A percentile compares a stretch with the other conserved stretches of the same genome.
Conservation (phyloP, 2,888 invertebrate genomes). For the Melieria picta region DNA sequence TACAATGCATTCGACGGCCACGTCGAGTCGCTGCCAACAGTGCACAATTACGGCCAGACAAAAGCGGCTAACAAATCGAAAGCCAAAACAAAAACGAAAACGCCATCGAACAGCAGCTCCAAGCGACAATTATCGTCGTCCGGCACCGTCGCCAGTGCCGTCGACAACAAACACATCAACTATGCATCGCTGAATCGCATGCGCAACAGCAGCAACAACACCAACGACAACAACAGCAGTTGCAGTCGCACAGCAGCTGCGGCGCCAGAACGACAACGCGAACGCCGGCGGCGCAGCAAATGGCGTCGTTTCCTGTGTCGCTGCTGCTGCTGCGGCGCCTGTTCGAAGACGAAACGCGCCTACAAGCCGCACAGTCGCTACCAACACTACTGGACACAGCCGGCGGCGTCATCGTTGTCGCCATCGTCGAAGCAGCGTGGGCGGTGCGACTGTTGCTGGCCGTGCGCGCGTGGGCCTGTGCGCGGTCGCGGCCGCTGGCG, state of each 20-base stretch:
- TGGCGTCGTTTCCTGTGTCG: conserved; percentile 4
- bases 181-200: conserved; percentile 58
- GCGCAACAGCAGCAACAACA: conserved; percentile 44
- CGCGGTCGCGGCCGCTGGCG: conserved; percentile 33
- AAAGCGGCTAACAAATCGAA: conserved; percentile 27
- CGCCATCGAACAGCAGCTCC: conserved; percentile 15
- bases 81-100: conserved; percentile 40
- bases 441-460: conserved; percentile 27
- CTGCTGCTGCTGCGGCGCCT: neutral
- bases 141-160: neutral
- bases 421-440: conserved; percentile 9
- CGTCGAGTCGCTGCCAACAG: conserved; percentile 41
- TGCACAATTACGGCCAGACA: conserved; percentile 53
- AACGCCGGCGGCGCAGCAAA: conserved; percentile 20
- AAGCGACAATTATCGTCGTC: conserved; percentile 18
- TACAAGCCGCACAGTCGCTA: conserved; percentile 24
- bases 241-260: conserved; percentile 8
- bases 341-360: conserved; percentile 24
- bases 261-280: conserved; percentile 10
- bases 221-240: neutral
- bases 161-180: conserved; percentile 51
- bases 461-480: conserved; percentile 29
- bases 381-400: conserved; percentile 34
- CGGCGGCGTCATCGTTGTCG: conserved; percentile 19
- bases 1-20: conserved; percentile 45